phyloP scores from a whole-genome alignment of 2,888 invertebrate genomes.

The Drosophila dives region DNA sequence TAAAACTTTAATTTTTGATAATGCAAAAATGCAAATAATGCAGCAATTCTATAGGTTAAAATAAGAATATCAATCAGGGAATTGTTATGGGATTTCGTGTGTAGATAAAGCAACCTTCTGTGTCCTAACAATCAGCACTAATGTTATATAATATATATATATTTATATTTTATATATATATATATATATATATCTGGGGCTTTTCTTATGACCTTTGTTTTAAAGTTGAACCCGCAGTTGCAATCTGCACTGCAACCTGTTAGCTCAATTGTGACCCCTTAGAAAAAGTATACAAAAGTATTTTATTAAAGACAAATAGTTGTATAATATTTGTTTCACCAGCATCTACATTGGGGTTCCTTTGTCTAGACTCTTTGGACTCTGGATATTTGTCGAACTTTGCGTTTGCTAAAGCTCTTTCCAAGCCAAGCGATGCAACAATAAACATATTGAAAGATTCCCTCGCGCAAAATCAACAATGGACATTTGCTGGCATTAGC shows the following conservation, averaged over 20 bases:
- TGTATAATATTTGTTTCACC: not conserved
- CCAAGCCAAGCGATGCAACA: conserved; percentile 31
- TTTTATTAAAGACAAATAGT: not conserved
- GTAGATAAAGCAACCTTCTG: not conserved
- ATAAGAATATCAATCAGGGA: not conserved
- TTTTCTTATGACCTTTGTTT: not conserved
- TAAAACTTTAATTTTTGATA: not conserved
- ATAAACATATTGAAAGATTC: conserved; percentile 34
- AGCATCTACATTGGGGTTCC: conserved; percentile 26
- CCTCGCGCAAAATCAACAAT: conserved; percentile 47
- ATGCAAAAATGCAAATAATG: not conserved
- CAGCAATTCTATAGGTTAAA: not conserved
- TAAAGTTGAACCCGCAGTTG: not conserved
- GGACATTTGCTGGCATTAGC: conserved; percentile 27
- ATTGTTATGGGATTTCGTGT: not conserved
- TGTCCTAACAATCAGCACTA: not conserved
- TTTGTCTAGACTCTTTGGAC: conserved; percentile 52
- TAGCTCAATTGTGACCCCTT: not conserved
- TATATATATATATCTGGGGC: not conserved
- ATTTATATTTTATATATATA: too few species aligned
- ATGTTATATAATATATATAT: not conserved
- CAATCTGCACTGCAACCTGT: not conserved
- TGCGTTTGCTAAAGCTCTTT: conserved; percentile 13
- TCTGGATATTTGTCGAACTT: conserved; percentile 6
- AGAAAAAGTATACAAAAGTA: not conserved